phyloP scores from a whole-genome alignment of 1,140 invertebrate genomes.

The Zeugodacus cucurbitae region DNA sequence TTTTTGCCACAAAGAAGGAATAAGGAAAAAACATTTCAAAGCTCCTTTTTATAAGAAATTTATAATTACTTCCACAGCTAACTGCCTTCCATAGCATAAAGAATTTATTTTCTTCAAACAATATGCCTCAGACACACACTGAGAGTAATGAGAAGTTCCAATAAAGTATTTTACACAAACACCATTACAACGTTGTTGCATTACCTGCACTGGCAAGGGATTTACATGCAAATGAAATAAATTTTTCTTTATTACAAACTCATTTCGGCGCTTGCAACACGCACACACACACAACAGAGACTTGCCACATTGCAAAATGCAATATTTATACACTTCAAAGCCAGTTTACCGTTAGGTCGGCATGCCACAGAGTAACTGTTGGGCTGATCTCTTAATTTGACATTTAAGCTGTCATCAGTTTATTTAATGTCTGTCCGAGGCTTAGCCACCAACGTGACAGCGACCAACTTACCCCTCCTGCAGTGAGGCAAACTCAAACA shows the following conservation, averaged over 20 bases:
- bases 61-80: not conserved
- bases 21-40: not conserved
- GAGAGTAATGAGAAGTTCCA: no score
- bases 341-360: no score
- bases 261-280: not conserved
- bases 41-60: not conserved
- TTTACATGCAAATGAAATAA: not conserved
- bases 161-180: not conserved
- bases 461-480: no score
- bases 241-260: not conserved
- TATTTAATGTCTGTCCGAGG: conserved; percentile 39
- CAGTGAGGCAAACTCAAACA: not conserved
- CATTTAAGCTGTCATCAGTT: conserved; percentile 45
- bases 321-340: no score
- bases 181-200: not conserved
- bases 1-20: no score
- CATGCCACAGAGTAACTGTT: not conserved
- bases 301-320: no score
- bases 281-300: no score
- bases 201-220: not conserved
- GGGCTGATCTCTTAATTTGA: conserved; percentile 42
- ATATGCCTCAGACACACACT: no score
- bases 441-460: not conserved
- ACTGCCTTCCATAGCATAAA: not conserved
- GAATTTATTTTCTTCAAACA: not conserved